phyloP scores from a whole-genome alignment of 2,888 invertebrate species.

The Aphodius granarius region DNA sequence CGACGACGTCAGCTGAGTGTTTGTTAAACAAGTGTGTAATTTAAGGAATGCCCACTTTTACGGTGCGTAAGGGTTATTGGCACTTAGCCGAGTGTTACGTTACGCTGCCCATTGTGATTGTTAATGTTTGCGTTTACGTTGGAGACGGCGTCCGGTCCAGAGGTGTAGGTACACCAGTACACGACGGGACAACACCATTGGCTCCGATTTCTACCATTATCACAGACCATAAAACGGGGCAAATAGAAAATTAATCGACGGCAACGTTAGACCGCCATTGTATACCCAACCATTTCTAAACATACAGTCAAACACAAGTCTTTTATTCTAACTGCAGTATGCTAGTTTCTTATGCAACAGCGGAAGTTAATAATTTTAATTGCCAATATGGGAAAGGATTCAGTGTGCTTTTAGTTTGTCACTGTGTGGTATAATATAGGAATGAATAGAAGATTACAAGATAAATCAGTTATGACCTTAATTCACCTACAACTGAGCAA shows the following conservation, averaged over 20 bases:
- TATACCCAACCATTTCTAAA: background rate
- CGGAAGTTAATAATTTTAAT: background rate
- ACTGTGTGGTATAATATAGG: too few species aligned
- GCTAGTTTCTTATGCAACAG: background rate
- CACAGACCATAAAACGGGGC: slow-evolving; percentile 8
- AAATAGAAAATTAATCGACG: slow-evolving; percentile 14
- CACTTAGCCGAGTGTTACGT: slow-evolving; percentile 20
- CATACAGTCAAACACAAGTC: background rate
- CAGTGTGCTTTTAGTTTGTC: too few species aligned
- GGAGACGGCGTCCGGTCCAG: background rate
- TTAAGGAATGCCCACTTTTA: slow-evolving; percentile 27
- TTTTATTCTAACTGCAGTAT: background rate
- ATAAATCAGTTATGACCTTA: too few species aligned
- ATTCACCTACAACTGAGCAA: too few species aligned
- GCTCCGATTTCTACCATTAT: slow-evolving; percentile 12
- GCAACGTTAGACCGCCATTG: background rate
- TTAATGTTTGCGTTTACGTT: slow-evolving; percentile 13
- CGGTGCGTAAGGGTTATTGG: slow-evolving; percentile 26
- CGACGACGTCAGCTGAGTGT: slow-evolving; percentile 19
- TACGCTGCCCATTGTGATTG: slow-evolving; percentile 13
- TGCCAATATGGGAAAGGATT: too few species aligned
- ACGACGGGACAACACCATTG: background rate
- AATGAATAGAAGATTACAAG: too few species aligned
- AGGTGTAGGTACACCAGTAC: background rate
- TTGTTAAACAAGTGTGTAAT: slow-evolving; percentile 29